Evolutionary conservation across 2,113 vertebrate genomes (phyloP), one percentile per base, ranked within the genome.

Genomic region (Grantiella picta): DNA sequence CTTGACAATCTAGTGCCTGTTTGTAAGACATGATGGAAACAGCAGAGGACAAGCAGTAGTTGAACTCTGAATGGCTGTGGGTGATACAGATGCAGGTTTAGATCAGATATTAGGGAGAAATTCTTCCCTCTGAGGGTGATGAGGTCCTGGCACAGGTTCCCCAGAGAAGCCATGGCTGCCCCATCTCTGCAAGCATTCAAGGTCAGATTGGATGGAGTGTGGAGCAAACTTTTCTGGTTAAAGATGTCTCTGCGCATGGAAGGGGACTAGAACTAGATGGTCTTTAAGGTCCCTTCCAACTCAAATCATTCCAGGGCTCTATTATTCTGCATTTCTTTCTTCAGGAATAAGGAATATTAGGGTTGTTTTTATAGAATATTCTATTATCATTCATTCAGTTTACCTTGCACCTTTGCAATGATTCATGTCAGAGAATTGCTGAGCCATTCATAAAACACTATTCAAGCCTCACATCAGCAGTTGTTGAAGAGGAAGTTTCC

Each of bases 401-500:
- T 7, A n/a, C 54, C 61, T 83, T 64, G 60, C 60, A 59, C 27
- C 47, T 83, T 71, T 89, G 82, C 52, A 70, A 38, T 10, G 38
- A 63, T 68, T 94, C 25, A 9, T 11, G 9, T 61, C 78, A 70
- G 54, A 61, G 73, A 72, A 77, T 8, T 0, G 0, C 69, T 65
- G 81, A 86, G 44, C 18, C 47, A 91, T 79, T 66, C 45, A 71
- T 42, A 49, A 76, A 84, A 36, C 22, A 7, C 29, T 33, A 2
- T 20, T 86, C 56, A 59, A 80, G 44, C 20, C 33, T 60, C 57
- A 11, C 20, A 10, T 31, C 19, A 87, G 78, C 49, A 27, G 57
- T 31, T 87, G 64, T 4, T 65, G 68, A 82, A 86, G 81, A 83
- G 94, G 89, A 84, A 86, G 59, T 83, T 95, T 89, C 85, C 63